Base-by-base conservation (phyloP, 2,113 vertebrate species). In the Puffinus mauretanicus region DNA sequence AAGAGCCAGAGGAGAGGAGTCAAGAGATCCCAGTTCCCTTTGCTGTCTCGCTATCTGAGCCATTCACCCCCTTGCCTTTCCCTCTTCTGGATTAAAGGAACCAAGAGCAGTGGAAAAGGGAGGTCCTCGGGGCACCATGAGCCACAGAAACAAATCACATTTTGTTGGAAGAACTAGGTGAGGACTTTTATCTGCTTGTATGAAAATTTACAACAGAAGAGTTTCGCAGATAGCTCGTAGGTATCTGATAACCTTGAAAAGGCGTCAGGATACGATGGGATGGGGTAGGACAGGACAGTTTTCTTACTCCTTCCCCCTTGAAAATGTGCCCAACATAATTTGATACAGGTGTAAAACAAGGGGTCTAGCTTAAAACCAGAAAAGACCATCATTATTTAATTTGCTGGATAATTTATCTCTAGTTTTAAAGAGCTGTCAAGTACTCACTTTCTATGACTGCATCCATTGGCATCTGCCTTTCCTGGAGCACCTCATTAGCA, bases 221-320 rank as follows among this genome's bases (percentile, higher is more conserved):
- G 18, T 58, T 75, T 47, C 49, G 40, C 7, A 34, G 44, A 7
- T 16, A 38, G 19, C 6, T 46, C 2, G 3, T 24, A n/a, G 22
- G 49, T 49, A 11, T 70, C 49, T 13, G 46, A 42, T 21, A 34
- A 19, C 24, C 40, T 61, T 44, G 66, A 27, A 64, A 64, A 69
- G 61, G 42, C 1, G 1, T 16, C 32, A 38, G 24, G 47, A 10
- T n/a, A n/a, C 0, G 2, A 27, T 27, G 22, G 34, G 26, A 22
- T 36, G 21, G 42, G 42, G 15, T 36, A 19, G 11, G n/a, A 32
- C 7, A 30, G 29, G 70, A 30, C 9, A 61, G 6, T 36, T 77
- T 52, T 36, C 49, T 65, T 54, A 49, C 27, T 70, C 49, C 22
- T 47, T 52, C 16, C 15, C 29, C 24, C 11, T 65, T 46, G 38